A percentile compares a stretch with the other conserved stretches of the same genome.
Conservation (phyloP, 2,113 vertebrate genomes). For the Scatophagus argus region DNA sequence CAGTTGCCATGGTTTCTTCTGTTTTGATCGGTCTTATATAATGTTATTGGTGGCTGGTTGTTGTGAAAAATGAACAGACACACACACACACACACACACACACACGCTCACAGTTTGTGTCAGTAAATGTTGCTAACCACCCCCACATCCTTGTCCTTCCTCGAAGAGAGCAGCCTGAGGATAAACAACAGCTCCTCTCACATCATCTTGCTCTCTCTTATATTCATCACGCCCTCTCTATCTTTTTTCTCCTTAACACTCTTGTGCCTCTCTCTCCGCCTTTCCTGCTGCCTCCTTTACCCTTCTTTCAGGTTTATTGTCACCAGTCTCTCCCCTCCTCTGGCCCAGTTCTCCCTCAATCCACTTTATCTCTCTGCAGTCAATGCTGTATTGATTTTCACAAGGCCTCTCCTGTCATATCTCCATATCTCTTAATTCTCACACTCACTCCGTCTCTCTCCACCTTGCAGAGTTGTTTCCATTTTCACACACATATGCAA, state of each 20-base stretch:
- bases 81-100: constrained; percentile 47
- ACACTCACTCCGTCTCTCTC: constrained; percentile 43
- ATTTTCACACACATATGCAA: constrained; percentile 31
- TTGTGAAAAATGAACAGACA: constrained; percentile 66
- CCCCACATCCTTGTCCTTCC: constrained; percentile 80
- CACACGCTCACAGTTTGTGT: constrained; percentile 63
- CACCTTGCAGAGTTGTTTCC: constrained; percentile 46
- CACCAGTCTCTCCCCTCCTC: constrained; percentile 22
- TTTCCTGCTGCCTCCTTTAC: constrained; percentile 26
- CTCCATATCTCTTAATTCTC: constrained; percentile 74
- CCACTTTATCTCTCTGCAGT: constrained; percentile 62
- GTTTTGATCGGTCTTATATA: constrained; percentile 80
- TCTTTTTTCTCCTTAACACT: constrained; percentile 29
- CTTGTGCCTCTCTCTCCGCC: constrained; percentile 31
- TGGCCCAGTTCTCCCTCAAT: constrained; percentile 53
- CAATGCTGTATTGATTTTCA: constrained; percentile 67
- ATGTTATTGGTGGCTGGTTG: constrained; percentile 79
- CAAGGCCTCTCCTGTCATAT: constrained; percentile 67
- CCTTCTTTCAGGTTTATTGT: constrained; percentile 52
- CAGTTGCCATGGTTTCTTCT: constrained; percentile 79
- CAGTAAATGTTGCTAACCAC: constrained; percentile 80
- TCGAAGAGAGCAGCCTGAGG: constrained; percentile 80
- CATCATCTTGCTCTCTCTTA: constrained; percentile 62
- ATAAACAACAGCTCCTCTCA: constrained; percentile 80
- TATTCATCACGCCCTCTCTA: constrained; percentile 57